These are phyloP conservation scores for Dusona sp. DNA, from an alignment of 2,888 invertebrate genomes.

Conservation along the genomic window DNA sequence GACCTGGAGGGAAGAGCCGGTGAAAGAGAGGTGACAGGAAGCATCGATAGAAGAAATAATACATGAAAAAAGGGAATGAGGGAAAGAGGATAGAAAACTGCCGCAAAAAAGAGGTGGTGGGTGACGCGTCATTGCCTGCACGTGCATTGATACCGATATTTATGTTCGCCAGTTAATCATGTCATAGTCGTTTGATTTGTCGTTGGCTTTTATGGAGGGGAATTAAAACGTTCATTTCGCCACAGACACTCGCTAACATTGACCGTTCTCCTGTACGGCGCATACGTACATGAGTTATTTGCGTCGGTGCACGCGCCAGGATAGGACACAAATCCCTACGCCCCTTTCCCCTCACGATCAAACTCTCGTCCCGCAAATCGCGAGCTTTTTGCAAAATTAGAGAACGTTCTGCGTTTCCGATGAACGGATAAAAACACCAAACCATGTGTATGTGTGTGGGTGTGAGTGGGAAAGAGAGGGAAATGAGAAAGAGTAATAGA, in stretches of 20 bases:
- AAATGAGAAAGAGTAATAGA: conserved; percentile 32
- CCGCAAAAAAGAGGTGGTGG: conserved; percentile 72
- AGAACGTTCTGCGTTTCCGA: conserved; percentile 71
- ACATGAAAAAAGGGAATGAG: conserved; percentile 59
- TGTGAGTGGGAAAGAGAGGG: neutral
- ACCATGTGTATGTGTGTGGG: neutral
- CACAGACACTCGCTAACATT: conserved; percentile 83
- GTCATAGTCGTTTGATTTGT: conserved; percentile 84
- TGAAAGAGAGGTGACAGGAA: conserved; percentile 52
- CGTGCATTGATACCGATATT: conserved; percentile 84
- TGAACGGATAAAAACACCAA: conserved; percentile 56
- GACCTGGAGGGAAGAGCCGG: conserved; percentile 26
- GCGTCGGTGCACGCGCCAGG: conserved; percentile 55
- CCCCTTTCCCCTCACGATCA: conserved; percentile 20
- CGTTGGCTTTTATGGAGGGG: conserved; percentile 84
- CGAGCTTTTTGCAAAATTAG: conserved; percentile 83
- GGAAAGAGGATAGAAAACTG: conserved; percentile 55
- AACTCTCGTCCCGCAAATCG: conserved; percentile 60
- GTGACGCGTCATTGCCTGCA: conserved; percentile 82
- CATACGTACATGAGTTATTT: conserved; percentile 79
- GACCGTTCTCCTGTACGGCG: conserved; percentile 74
- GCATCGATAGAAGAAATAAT: conserved; percentile 57
- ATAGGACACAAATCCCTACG: conserved; percentile 50
- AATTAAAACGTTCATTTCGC: conserved; percentile 85
- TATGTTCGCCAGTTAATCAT: conserved; percentile 84